Conservation (phyloP, 35 echinoderm and acorn worm species). For the Chiridota heheva region DNA sequence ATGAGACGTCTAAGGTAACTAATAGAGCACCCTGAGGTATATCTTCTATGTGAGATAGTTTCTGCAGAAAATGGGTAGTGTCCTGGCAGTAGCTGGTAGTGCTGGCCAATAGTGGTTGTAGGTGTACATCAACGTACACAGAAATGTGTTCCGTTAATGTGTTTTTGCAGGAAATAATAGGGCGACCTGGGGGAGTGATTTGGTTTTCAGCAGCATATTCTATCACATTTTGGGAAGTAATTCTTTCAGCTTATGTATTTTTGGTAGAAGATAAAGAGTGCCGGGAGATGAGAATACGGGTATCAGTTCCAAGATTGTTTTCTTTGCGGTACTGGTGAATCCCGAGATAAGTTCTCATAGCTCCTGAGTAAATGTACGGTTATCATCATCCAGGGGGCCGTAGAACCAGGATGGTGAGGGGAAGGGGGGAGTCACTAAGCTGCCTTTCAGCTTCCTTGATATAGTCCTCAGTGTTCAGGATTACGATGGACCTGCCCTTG, state of each 20-base stretch:
- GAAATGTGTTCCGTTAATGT: slow-evolving; percentile 24
- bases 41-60: neutral
- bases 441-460: neutral
- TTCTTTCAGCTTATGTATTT: slow-evolving; percentile 6
- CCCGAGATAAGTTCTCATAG: neutral
- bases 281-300: neutral
- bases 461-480: neutral
- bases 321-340: neutral
- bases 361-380: slow-evolving; percentile 4
- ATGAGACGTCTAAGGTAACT: slow-evolving; percentile 11
- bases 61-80: slow-evolving; percentile 8
- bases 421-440: neutral
- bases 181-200: neutral
- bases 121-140: neutral
- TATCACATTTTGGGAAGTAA: neutral
- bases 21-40: neutral
- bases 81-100: slow-evolving; percentile 2
- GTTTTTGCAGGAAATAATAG: neutral
- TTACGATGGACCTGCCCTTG: slow-evolving; percentile 16
- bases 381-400: neutral
- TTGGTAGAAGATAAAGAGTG: neutral
- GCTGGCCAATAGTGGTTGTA: slow-evolving; percentile 1
- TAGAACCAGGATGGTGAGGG: neutral
- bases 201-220: neutral
- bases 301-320: neutral